phyloP scores from a whole-genome alignment of 2,797 vertebrate species.

The Muscicapa comitata region DNA sequence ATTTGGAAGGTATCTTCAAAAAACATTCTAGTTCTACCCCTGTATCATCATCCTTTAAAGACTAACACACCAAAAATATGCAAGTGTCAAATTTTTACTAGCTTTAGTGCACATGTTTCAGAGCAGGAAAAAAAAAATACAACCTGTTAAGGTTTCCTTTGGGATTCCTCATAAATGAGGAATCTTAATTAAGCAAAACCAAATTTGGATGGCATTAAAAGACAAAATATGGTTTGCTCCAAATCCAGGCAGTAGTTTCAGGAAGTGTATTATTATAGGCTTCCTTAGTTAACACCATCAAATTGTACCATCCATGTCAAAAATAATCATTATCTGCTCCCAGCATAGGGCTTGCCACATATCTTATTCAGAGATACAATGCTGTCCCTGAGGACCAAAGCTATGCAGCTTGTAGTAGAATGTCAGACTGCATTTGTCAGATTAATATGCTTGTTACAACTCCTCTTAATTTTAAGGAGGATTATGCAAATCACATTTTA shows the following conservation, averaged over 20 bases:
- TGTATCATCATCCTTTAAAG: background rate
- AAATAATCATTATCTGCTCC: background rate
- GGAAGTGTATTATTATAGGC: background rate
- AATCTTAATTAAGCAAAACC: conserved; percentile 10
- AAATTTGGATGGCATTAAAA: background rate
- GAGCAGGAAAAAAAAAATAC: background rate
- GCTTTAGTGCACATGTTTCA: background rate
- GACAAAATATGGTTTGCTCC: background rate
- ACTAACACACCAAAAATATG: background rate
- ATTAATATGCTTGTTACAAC: background rate
- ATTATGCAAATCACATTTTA: background rate
- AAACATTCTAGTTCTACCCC: background rate
- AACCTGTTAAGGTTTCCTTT: background rate
- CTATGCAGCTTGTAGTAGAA: background rate
- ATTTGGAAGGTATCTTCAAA: background rate
- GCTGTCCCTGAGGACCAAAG: background rate
- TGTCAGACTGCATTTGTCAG: background rate
- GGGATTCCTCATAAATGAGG: background rate
- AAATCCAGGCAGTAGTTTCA: background rate
- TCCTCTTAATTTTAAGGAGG: background rate
- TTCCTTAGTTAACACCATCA: background rate
- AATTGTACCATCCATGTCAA: background rate
- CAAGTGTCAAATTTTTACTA: conserved; percentile 1
- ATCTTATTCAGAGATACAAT: background rate
- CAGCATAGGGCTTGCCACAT: background rate